Conservation (phyloP, 2,888 invertebrate genomes). For the Xylota segnis region DNA sequence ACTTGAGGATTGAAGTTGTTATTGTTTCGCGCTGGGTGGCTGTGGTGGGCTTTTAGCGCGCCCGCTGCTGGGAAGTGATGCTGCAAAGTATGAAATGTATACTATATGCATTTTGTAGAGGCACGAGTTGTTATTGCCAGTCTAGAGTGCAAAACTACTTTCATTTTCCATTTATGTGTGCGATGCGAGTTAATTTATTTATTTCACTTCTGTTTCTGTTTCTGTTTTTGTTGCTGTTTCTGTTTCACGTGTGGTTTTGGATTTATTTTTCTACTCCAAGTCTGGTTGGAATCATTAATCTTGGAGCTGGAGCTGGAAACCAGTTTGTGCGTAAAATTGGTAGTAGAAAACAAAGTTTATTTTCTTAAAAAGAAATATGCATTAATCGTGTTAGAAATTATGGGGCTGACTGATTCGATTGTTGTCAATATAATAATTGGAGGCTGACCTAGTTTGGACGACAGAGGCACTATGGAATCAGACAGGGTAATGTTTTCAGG, state of each 20-base stretch:
- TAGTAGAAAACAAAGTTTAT: constrained; percentile 3
- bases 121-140: constrained; percentile 33
- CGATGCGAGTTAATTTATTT: constrained; percentile 36
- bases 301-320: constrained; percentile 25
- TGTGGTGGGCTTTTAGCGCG: constrained; percentile 12
- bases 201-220: constrained; percentile 13
- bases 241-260: constrained; percentile 13
- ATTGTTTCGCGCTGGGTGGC: constrained; percentile 33
- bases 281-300: constrained; percentile 5
- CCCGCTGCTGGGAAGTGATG: constrained; percentile 37
- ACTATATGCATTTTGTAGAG: constrained; percentile 21
- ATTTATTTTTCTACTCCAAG: constrained; percentile 12
- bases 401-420: background rate
- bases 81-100: constrained; percentile 41
- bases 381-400: constrained; percentile 11
- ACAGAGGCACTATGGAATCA: too few species aligned
- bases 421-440: constrained; percentile 19
- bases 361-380: background rate
- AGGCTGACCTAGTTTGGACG: constrained; percentile 20
- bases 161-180: constrained; percentile 69
- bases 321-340: constrained; percentile 34
- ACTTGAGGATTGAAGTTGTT: constrained; percentile 58
- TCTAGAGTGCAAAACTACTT: constrained; percentile 70
- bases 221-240: background rate
- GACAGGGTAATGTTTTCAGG: background rate